Percentiles rank a stretch among this genome's conserved stretches.
Conservation (phyloP, 1,140 invertebrate species). For the Hyles euphorbiae region DNA sequence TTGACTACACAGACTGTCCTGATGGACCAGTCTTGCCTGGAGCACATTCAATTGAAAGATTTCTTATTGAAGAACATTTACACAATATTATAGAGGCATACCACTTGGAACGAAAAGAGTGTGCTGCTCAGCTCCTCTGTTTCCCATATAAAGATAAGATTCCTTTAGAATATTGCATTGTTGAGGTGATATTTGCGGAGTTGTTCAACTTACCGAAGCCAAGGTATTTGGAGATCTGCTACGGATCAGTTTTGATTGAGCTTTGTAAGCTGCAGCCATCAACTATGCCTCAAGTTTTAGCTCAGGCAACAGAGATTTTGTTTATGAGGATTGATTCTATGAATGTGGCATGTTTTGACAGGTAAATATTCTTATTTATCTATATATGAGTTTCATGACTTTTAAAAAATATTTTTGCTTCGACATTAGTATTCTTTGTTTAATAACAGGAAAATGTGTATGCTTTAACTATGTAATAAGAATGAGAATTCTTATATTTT, state of each 20-base stretch:
- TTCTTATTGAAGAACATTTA: conserved; percentile 98
- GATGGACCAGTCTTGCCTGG: conserved; percentile 94
- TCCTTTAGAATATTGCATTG: conserved; percentile 98
- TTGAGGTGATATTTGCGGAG: conserved; percentile 97
- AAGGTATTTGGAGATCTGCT: conserved; percentile 93
- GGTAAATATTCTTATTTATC: conserved; percentile 63
- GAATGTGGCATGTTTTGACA: conserved; percentile 97
- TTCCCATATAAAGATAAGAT: conserved; percentile 96
- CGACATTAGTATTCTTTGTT: too few species aligned
- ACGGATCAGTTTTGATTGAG: conserved; percentile 97
- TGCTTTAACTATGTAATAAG: too few species aligned
- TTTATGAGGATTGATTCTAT: conserved; percentile 97
- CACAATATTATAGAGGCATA: conserved; percentile 95
- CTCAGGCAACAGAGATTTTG: conserved; percentile 97
- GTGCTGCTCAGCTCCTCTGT: conserved; percentile 92
- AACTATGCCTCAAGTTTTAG: conserved; percentile 97
- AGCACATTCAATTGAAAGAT: conserved; percentile 97
- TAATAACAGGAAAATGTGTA: too few species aligned
- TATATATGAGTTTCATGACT: neutral
- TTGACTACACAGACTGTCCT: conserved; percentile 99
- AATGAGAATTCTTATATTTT: too few species aligned
- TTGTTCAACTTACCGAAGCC: conserved; percentile 94
- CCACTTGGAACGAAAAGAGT: conserved; percentile 94
- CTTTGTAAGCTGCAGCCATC: conserved; percentile 97
- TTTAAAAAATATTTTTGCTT: too few species aligned